Percentiles rank a stretch among this genome's conserved stretches.
Evolutionary conservation across 2,888 invertebrate species (phyloP).

Genomic region (Trilocha varians): DNA sequence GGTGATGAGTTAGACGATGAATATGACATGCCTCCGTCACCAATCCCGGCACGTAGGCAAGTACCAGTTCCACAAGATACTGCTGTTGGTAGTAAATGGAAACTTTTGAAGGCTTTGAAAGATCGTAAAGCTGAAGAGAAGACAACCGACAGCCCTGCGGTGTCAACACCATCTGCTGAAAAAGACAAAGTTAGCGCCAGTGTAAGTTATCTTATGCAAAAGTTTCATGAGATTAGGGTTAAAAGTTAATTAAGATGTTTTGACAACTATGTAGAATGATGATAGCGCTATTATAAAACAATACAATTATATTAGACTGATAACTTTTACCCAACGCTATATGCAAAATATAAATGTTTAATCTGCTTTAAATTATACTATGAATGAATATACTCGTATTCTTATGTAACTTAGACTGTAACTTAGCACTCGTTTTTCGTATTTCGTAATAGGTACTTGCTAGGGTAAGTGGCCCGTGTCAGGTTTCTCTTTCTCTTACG

Average conservation of each 20-base stretch:
- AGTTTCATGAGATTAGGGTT: constrained; percentile 78
- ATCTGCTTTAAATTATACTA: constrained; percentile 35
- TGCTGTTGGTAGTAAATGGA: constrained; percentile 89
- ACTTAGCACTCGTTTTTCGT: not conserved
- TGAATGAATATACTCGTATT: constrained; percentile 16
- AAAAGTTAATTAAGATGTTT: constrained; percentile 58
- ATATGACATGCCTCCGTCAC: constrained; percentile 69
- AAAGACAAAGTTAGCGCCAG: constrained; percentile 82
- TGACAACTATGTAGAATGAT: constrained; percentile 16
- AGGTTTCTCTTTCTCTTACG: not conserved
- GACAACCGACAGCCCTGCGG: constrained; percentile 78
- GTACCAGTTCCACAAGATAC: constrained; percentile 59
- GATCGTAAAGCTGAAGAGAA: constrained; percentile 92
- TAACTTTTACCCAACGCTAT: constrained; percentile 32
- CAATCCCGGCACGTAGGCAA: constrained; percentile 32
- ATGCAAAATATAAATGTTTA: constrained; percentile 28
- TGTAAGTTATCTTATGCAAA: constrained; percentile 76
- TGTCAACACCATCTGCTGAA: constrained; percentile 73
- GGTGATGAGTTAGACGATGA: constrained; percentile 81
- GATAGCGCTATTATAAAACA: constrained; percentile 16
- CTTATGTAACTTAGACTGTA: constrained; percentile 18
- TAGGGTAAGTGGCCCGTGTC: not conserved
- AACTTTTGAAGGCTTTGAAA: constrained; percentile 89
- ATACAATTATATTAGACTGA: constrained; percentile 43
- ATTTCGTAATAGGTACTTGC: not conserved